These are phyloP conservation scores for Aythya baeri DNA, from an alignment of 2,113 vertebrate genomes.

Conservation along the genomic window DNA sequence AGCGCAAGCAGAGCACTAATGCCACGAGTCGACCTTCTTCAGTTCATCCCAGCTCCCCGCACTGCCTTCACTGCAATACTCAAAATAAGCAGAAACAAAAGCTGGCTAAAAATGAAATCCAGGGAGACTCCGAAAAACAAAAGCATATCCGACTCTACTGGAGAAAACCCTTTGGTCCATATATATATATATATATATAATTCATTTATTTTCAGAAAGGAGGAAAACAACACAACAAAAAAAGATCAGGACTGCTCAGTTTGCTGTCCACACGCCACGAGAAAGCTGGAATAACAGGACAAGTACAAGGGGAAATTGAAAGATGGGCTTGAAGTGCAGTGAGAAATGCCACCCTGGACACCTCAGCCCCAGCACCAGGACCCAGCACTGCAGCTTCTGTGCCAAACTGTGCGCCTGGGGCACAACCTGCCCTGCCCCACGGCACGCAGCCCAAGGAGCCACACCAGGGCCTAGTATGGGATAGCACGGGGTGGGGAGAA, in stretches of 20 bases:
- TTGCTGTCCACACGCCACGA: not conserved
- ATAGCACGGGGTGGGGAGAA: too few relatives aligned
- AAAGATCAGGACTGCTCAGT: not conserved
- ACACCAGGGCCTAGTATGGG: too few relatives aligned
- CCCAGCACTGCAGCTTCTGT: too few relatives aligned
- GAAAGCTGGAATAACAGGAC: not conserved
- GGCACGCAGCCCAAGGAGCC: too few relatives aligned
- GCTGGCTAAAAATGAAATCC: not conserved
- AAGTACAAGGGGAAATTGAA: not conserved
- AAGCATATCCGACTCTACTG: not conserved
- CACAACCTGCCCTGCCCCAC: too few relatives aligned
- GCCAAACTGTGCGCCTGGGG: not conserved
- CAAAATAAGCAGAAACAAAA: not conserved
- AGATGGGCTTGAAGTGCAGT: not conserved
- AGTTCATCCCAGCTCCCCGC: conserved; percentile 33
- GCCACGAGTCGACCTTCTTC: not conserved
- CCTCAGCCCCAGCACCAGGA: not conserved
- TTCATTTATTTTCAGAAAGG: not conserved
- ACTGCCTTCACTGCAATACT: not conserved
- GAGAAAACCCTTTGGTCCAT: not conserved
- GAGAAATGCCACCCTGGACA: not conserved
- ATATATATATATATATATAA: accelerated
- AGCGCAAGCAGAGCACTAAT: not conserved
- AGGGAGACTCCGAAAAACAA: not conserved
- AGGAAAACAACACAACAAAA: not conserved